These are phyloP conservation scores for Aphelocoma californica DNA, from an alignment of 2,797 vertebrate species.

Conservation along the genomic window DNA sequence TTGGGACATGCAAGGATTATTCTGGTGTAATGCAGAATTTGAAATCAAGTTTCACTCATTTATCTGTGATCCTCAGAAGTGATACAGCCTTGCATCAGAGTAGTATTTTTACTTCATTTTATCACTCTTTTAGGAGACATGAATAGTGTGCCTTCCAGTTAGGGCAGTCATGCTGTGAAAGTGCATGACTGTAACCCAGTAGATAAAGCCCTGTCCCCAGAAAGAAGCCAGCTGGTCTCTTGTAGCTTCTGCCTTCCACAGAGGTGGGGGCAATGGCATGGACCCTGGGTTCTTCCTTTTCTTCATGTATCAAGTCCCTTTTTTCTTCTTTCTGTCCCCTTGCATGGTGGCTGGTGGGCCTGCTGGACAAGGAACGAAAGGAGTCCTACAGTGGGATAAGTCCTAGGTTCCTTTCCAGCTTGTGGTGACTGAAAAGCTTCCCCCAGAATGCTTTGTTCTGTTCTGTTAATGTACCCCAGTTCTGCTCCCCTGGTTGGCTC, in stretches of 20 bases:
- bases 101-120: not conserved
- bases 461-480: no score
- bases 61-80: not conserved
- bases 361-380: no score
- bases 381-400: no score
- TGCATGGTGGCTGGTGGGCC: no score
- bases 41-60: not conserved
- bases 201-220: not conserved
- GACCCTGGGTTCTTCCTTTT: not conserved
- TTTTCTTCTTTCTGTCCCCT: not conserved
- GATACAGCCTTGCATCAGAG: not conserved
- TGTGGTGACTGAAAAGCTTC: no score
- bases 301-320: not conserved
- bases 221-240: not conserved
- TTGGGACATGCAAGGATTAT: not conserved
- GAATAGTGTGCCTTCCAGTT: not conserved
- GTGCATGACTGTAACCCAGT: not conserved
- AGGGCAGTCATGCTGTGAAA: not conserved
- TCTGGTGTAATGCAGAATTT: not conserved
- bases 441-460: no score
- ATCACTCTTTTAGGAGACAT: not conserved
- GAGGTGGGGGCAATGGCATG: not conserved
- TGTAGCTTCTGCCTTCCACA: not conserved
- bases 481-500: no score
- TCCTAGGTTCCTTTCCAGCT: no score